Base-by-base conservation (phyloP, 2,888 invertebrate species). In the Lasioglossum zephyrum region DNA sequence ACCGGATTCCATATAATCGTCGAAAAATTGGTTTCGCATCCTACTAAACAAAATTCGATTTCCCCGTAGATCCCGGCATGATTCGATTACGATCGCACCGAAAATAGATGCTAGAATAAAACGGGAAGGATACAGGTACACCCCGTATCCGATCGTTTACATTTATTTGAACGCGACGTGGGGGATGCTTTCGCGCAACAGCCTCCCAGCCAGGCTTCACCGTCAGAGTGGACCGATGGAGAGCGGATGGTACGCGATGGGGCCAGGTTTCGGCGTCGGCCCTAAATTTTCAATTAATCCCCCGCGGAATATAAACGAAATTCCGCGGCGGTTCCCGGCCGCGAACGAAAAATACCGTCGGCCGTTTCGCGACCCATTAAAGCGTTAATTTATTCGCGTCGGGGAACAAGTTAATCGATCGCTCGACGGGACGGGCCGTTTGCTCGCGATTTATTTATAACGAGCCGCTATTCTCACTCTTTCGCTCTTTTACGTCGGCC, bases 231-330 rank as follows among this genome's bases (percentile, higher is more conserved):
- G 39, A 39, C 60, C 26, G 60, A 26, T 26, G 26, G 16, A 16
- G 5, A 60, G 60, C 26, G 69, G 36, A 69, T 31, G 18, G 31
- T 18, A 9, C 66, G 66, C 66, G 18, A 36, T 8, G 66, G 4
- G 66, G 66, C 18, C 18, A 18, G 18, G 66, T 36, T 66, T 9
- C 75, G 26, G 36, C 76, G 13, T 31, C 76, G 31, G 47, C 66
- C 36, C 49, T 77, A 78, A 77, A 84, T 84, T 84, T 84, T 82
- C 84, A 84, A 84, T 84, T 84, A 84, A 84, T 83, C 83, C 83
- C 73, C 57, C 72, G 70, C 53, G 77, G 70, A 77, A 26, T 26
- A 69, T 53, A 53, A 60, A 60, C 60, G 81, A 49, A 81, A 69
- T 72, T 73, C 53, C 36, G 47, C 49, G 82, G 18, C 74, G 60